phyloP scores from a whole-genome alignment of 2,113 vertebrate species.

The Pygoscelis adeliae region DNA sequence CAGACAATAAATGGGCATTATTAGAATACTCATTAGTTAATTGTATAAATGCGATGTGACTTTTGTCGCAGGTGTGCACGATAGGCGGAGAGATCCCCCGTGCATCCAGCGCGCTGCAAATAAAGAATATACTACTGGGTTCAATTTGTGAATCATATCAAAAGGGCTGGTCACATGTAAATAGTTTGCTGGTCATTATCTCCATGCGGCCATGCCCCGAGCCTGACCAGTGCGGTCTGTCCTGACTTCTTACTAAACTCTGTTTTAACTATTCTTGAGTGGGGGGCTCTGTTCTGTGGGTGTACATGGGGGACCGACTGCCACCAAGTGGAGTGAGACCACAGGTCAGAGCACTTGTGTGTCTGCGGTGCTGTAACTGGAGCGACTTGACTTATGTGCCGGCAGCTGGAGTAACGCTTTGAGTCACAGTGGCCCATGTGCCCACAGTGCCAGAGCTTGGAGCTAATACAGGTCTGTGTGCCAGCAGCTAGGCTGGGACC shows the following conservation, averaged over 20 bases:
- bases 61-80: too few species aligned
- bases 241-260: background rate
- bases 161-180: background rate
- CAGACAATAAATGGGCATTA: too few species aligned
- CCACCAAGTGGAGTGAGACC: background rate
- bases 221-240: background rate
- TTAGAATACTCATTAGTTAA: too few species aligned
- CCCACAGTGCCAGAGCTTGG: background rate
- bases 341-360: background rate
- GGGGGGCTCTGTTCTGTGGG: background rate
- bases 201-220: background rate
- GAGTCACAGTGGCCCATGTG: background rate
- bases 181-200: background rate
- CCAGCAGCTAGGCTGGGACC: background rate
- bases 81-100: too few species aligned
- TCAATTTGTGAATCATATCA: background rate
- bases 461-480: background rate
- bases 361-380: background rate
- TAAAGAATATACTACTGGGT: too few species aligned
- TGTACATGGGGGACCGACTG: rapidly evolving
- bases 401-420: background rate
- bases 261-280: background rate
- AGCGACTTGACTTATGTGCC: background rate
- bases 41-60: too few species aligned
- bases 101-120: too few species aligned